These are phyloP conservation scores for Speoplatyrhinus poulsoni DNA, from an alignment of 2,113 vertebrate genomes.

Conservation along the genomic window DNA sequence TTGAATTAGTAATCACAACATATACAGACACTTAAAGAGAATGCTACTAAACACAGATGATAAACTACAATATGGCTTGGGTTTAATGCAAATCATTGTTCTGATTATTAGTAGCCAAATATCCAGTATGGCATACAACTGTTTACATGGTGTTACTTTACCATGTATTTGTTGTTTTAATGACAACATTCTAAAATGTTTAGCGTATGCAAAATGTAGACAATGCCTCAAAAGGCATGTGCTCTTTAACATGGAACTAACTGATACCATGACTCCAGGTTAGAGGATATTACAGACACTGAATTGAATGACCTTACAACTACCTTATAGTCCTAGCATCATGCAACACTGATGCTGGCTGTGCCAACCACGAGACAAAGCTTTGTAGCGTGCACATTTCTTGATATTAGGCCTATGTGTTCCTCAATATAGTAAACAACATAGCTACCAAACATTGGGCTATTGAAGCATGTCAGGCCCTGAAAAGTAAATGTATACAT, in stretches of 20 bases:
- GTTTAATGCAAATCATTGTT: slow-evolving; percentile 22
- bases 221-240: neutral
- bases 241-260: neutral
- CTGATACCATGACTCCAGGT: slow-evolving; percentile 19
- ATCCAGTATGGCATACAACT: slow-evolving; percentile 14
- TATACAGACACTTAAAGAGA: slow-evolving; percentile 51
- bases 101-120: slow-evolving; percentile 3
- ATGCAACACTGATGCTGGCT: neutral
- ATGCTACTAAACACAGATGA: slow-evolving; percentile 25
- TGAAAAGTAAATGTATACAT: slow-evolving; percentile 1
- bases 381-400: slow-evolving; percentile 12
- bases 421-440: neutral
- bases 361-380: slow-evolving; percentile 10
- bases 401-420: neutral
- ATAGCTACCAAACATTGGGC: neutral
- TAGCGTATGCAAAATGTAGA: slow-evolving; percentile 10
- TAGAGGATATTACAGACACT: slow-evolving; percentile 4
- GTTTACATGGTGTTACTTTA: neutral
- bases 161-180: slow-evolving; percentile 31
- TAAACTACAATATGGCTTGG: slow-evolving; percentile 43
- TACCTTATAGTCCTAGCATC: neutral
- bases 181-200: slow-evolving; percentile 25
- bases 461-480: neutral
- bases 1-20: slow-evolving; percentile 55
- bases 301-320: neutral